Conservation (phyloP, 2,888 invertebrate species). For the Hypena proboscidalis region DNA sequence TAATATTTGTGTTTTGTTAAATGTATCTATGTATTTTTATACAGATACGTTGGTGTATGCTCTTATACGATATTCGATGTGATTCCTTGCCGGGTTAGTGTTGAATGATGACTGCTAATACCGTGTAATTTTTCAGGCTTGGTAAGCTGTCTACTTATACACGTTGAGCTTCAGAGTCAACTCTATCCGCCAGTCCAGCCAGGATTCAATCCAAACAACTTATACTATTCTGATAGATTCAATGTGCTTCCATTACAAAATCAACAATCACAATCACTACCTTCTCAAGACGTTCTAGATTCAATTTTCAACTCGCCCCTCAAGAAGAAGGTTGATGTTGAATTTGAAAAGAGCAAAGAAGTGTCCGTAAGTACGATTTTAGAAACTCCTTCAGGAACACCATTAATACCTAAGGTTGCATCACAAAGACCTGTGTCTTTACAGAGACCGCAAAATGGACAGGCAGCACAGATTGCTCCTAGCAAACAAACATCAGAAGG, state of each 20-base stretch:
- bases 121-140: constrained; percentile 34
- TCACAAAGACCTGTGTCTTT: not conserved
- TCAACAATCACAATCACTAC: too few species aligned
- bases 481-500: not conserved
- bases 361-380: constrained; percentile 7
- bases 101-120: too few species aligned
- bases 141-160: constrained; percentile 27
- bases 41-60: too few species aligned
- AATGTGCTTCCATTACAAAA: not conserved
- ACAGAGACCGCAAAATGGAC: not conserved
- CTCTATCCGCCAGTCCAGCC: not conserved
- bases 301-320: constrained; percentile 4
- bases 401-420: not conserved
- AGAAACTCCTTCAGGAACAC: constrained; percentile 3
- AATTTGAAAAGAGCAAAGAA: constrained; percentile 25
- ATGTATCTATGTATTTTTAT: too few species aligned
- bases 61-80: too few species aligned
- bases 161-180: constrained; percentile 25
- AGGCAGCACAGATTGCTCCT: not conserved
- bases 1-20: too few species aligned
- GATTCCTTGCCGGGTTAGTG: too few species aligned
- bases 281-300: not conserved
- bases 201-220: constrained; percentile 29
- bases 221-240: constrained; percentile 39
- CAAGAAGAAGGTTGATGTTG: constrained; percentile 2